phyloP scores from a whole-genome alignment of 1,140 invertebrate genomes.

The Drosophila equinoxialis region DNA sequence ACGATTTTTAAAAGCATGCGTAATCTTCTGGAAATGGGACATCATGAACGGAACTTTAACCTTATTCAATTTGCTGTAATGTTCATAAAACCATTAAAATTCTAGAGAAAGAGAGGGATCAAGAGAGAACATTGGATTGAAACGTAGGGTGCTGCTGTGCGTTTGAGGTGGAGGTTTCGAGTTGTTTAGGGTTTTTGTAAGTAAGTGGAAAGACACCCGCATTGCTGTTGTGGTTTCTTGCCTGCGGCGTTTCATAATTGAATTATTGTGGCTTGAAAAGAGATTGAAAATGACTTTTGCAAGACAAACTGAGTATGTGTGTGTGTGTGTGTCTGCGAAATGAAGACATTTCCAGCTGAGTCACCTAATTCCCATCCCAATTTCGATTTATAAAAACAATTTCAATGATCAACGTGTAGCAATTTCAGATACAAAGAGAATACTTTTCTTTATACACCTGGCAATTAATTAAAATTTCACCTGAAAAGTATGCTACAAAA shows the following conservation, averaged over 20 bases:
- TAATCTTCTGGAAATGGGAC: conserved; percentile 22
- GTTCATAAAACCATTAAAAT: conserved; percentile 29
- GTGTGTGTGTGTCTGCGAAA: not conserved
- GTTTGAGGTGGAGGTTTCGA: not conserved
- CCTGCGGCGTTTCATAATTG: conserved; percentile 48
- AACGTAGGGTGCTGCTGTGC: not conserved
- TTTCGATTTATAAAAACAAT: not conserved
- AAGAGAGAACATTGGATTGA: not conserved
- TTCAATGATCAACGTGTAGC: not conserved
- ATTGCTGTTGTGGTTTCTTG: conserved; percentile 8
- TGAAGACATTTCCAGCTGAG: not conserved
- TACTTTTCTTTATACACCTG: not conserved
- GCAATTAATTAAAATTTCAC: too few relatives aligned
- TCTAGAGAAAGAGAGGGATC: not conserved
- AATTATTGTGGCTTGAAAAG: conserved; percentile 43
- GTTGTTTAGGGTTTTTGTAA: not conserved
- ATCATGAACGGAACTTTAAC: conserved; percentile 46
- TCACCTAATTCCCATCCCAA: not conserved
- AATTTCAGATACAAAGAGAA: too few relatives aligned
- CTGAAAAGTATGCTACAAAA: too few relatives aligned
- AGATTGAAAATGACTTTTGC: conserved; percentile 16
- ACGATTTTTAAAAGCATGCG: conserved; percentile 16
- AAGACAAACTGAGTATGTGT: not conserved
- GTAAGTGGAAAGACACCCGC: not conserved
- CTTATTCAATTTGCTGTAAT: conserved; percentile 66